Evolutionary conservation across 2,888 invertebrate species (phyloP), one percentile per base, ranked within the genome.

Genomic region (Cactoblastis cactorum): DNA sequence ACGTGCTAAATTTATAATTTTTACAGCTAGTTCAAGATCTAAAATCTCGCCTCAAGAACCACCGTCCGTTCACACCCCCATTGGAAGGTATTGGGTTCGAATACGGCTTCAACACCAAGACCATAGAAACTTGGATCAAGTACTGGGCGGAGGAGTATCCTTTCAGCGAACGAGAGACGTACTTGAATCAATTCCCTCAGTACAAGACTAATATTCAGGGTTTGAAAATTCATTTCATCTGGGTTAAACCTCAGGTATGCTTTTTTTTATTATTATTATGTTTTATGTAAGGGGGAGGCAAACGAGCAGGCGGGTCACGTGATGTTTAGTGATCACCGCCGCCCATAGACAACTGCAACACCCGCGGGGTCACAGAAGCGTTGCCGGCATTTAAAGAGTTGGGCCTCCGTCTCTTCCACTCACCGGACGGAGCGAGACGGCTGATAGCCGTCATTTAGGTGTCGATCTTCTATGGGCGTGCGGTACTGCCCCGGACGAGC

Each of bases 131-230:
- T 38, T 90, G 96, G 63, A 66, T 95, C 0, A 86, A 92, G 8
- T 94, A 96, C 78, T 98, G 98, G 98, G 90, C 90, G 1, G 91
- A 92, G 1, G 89, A 92, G 33, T 97, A 95, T 73, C 91, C 95
- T 61, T 80, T 90, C 55, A 77, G 68, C 24, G 90, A 93, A 54
- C 89, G 95, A 4, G 94, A 95, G 73, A 74, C 77, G 9, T 90
- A 90, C 56, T 79, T 97, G 5, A 97, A 97, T 71, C 83, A 91
- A 51, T 93, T 92, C 62, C 92, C 94, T 0, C 96, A 97, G 54
- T 97, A 91, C 77, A 93, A 91, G 58, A 96, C 96, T 0, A 92
- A 93, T 53, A 93, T 97, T 58, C 94, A 95, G 72, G 91, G 91
- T 0, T 71, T 95, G 60, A 91, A 92, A 57, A 92, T 97, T 37